A percentile compares a stretch with the other conserved stretches of the same genome.
These are phyloP conservation scores for Thaumetopoea pityocampa DNA, from an alignment of 1,140 invertebrate species.

Conservation along the genomic window DNA sequence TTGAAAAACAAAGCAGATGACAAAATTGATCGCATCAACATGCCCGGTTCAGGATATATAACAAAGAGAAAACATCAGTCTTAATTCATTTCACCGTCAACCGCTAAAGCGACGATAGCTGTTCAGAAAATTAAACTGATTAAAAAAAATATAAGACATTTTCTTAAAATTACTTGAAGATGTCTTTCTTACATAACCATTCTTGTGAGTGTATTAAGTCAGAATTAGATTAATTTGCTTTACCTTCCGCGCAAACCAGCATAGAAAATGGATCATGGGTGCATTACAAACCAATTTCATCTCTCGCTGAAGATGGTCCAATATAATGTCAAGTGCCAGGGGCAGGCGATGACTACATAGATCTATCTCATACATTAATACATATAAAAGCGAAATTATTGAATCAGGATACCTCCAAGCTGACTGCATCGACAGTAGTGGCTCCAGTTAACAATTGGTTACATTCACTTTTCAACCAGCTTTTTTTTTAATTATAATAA, in stretches of 20 bases:
- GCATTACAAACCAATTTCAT: constrained; percentile 60
- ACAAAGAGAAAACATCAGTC: no score
- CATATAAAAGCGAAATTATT: constrained; percentile 40
- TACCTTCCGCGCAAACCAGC: constrained; percentile 59
- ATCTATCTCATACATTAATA: constrained; percentile 52
- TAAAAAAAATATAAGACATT: constrained; percentile 9
- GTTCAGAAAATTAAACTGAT: no score
- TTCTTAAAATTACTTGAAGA: constrained; percentile 16
- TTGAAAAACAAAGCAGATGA: constrained; percentile 11
- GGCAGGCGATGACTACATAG: constrained; percentile 48
- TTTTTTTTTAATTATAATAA: no score
- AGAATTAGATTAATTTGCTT: constrained; percentile 63
- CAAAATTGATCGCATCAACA: no score
- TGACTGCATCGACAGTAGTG: constrained; percentile 15
- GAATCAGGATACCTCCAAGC: constrained; percentile 24
- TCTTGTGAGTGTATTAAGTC: constrained; percentile 42
- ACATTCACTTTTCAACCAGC: constrained; percentile 59
- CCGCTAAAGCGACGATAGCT: no score
- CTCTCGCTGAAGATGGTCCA: constrained; percentile 39
- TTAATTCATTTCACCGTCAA: no score
- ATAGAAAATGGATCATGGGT: constrained; percentile 45
- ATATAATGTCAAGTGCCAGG: constrained; percentile 61
- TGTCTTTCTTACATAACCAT: constrained; percentile 6
- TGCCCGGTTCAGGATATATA: no score
- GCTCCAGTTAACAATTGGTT: constrained; percentile 66